These are phyloP conservation scores for Nematolebias whitei DNA, from an alignment of 2,113 vertebrate species.

Conservation along the genomic window DNA sequence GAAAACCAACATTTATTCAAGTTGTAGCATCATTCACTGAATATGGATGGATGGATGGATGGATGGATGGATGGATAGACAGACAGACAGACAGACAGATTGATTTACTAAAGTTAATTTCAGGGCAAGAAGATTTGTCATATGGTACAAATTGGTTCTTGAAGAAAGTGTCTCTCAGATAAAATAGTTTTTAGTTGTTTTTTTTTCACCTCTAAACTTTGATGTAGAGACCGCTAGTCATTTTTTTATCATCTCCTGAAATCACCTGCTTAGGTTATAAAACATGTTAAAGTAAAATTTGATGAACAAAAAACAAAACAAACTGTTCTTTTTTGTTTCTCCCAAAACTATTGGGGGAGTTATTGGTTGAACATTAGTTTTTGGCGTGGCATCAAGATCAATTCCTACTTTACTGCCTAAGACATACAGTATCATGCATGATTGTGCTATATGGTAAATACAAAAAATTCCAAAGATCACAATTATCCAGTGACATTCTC, in stretches of 20 bases:
- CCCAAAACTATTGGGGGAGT: neutral
- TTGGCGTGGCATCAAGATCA: no score
- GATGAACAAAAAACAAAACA: no score
- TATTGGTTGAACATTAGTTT: no score
- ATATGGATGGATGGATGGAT: no score
- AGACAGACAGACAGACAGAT: no score
- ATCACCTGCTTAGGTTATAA: constrained; percentile 1
- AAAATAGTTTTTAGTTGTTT: neutral
- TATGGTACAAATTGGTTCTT: no score
- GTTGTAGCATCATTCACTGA: no score
- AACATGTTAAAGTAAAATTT: constrained; percentile 4
- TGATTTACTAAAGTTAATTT: no score
- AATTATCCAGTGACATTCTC: neutral
- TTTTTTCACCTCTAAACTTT: constrained; percentile 10
- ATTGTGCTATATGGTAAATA: neutral
- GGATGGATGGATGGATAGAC: no score
- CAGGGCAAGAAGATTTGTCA: no score
- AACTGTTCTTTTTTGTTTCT: no score
- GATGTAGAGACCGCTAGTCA: neutral
- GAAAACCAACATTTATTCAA: no score
- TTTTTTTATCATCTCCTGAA: neutral
- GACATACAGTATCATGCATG: neutral
- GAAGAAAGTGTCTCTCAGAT: neutral
- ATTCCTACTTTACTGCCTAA: neutral
- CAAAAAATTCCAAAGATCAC: neutral